phyloP scores from a whole-genome alignment of 2,888 invertebrate species.

The Coremacera marginata region DNA sequence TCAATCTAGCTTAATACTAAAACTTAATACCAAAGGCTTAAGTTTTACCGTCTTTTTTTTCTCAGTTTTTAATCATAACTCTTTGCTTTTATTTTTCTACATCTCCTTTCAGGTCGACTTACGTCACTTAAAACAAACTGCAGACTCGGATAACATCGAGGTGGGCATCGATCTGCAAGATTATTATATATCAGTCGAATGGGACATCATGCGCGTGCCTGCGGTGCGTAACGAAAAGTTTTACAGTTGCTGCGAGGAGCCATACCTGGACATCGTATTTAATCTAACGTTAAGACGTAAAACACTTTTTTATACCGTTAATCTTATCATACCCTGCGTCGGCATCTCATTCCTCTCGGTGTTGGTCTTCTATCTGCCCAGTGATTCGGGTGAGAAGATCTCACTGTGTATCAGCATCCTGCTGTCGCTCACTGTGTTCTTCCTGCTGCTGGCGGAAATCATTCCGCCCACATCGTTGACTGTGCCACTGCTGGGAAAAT shows the following conservation, averaged over 20 bases:
- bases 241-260: constrained; percentile 97
- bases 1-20: too few species aligned
- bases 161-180: constrained; percentile 93
- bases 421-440: constrained; percentile 93
- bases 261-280: constrained; percentile 97
- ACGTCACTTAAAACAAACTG: constrained; percentile 87
- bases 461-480: constrained; percentile 95
- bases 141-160: constrained; percentile 88
- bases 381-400: constrained; percentile 97
- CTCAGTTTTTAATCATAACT: not conserved
- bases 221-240: constrained; percentile 91
- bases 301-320: constrained; percentile 97
- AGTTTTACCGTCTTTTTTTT: not conserved
- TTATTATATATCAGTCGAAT: constrained; percentile 97
- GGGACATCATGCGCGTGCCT: constrained; percentile 96
- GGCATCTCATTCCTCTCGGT: constrained; percentile 97
- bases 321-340: constrained; percentile 96
- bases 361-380: constrained; percentile 96
- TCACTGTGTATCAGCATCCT: constrained; percentile 95
- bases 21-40: not conserved
- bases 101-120: constrained; percentile 80
- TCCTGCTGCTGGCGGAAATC: constrained; percentile 91
- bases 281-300: constrained; percentile 94
- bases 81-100: too few species aligned
- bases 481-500: constrained; percentile 91